phyloP scores from a whole-genome alignment of 2,888 invertebrate genomes.

The Agonopterix arenella region DNA sequence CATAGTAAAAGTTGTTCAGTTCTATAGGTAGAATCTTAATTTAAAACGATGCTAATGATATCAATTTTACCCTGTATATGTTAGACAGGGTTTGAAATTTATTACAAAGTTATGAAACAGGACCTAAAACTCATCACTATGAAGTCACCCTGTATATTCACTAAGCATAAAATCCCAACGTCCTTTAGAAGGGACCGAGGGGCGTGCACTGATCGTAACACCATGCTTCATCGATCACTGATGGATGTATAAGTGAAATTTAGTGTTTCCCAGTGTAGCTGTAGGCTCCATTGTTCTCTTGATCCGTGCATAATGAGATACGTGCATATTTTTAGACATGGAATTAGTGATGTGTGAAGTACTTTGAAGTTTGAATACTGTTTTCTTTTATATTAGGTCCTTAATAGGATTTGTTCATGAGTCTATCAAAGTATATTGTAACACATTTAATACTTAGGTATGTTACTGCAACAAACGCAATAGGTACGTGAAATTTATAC shows the following conservation, averaged over 20 bases:
- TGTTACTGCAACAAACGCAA: no score
- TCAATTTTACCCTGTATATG: no score
- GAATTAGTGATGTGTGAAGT: neutral
- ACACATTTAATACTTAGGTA: no score
- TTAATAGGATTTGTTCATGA: no score
- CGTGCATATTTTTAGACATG: neutral
- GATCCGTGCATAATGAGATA: slow-evolving; percentile 8
- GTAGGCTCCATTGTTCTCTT: slow-evolving; percentile 5
- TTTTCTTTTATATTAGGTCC: neutral
- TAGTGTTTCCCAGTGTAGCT: slow-evolving; percentile 11
- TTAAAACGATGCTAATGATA: no score
- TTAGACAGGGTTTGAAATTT: no score
- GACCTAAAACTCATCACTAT: no score
- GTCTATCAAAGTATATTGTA: no score
- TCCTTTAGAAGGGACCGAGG: slow-evolving; percentile 1
- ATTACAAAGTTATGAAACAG: no score
- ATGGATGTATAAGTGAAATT: slow-evolving; percentile 19
- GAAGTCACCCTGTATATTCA: neutral
- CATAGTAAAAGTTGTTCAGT: no score
- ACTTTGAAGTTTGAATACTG: neutral
- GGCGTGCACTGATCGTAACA: slow-evolving; percentile 8
- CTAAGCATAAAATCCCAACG: neutral
- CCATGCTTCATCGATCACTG: slow-evolving; percentile 15
- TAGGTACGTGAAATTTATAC: no score
- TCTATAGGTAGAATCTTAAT: no score